These are phyloP conservation scores for Bombyx mandarina DNA, from an alignment of 1,140 invertebrate genomes.

Conservation along the genomic window DNA sequence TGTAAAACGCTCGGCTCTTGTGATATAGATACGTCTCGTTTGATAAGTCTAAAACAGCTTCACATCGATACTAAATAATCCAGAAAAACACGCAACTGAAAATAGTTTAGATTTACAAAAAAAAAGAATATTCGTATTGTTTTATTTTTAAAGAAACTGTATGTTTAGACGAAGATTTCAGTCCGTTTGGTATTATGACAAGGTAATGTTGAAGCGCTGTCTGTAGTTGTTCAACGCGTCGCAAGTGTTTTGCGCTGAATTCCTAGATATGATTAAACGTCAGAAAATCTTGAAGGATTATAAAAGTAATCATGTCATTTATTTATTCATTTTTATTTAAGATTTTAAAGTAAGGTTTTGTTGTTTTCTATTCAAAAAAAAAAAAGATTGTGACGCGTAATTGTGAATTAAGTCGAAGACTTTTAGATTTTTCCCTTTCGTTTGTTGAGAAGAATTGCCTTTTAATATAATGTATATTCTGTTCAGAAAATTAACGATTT, in stretches of 20 bases:
- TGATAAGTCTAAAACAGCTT: not conserved
- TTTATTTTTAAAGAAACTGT: slow-evolving; percentile 6
- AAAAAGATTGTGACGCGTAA: too few relatives aligned
- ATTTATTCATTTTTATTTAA: too few relatives aligned
- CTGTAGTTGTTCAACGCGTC: not conserved
- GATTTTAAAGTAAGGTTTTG: too few relatives aligned
- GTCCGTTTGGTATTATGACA: not conserved
- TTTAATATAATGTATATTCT: too few relatives aligned
- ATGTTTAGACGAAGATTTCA: slow-evolving; percentile 7
- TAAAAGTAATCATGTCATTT: slow-evolving; percentile 2
- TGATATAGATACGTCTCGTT: not conserved
- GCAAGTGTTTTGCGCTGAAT: too few relatives aligned
- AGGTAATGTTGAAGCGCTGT: not conserved
- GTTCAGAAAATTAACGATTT: too few relatives aligned
- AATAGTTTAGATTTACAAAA: slow-evolving; percentile 3
- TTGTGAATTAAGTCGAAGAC: too few relatives aligned
- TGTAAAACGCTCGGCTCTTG: too few relatives aligned
- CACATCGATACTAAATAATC: slow-evolving; percentile 1
- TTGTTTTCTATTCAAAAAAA: too few relatives aligned
- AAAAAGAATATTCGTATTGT: slow-evolving; percentile 3
- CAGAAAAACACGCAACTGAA: not conserved
- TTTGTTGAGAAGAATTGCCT: too few relatives aligned
- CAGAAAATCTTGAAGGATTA: slow-evolving; percentile 5
- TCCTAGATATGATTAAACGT: slow-evolving; percentile 3
- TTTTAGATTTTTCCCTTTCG: too few relatives aligned